Conservation (phyloP, 2,113 vertebrate species). For the Tor tambroides region DNA sequence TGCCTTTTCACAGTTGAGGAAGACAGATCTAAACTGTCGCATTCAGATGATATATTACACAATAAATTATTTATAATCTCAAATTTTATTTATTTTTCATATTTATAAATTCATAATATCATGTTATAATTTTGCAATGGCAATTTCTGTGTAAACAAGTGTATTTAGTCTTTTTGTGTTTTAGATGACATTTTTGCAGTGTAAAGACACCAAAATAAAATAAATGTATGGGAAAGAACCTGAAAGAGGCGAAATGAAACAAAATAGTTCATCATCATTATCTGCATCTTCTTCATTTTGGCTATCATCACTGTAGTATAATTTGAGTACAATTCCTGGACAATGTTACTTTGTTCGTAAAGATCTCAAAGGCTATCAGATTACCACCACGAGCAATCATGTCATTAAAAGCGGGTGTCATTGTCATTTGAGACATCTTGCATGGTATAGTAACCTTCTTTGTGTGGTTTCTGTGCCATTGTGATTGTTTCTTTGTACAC, state of each 20-base stretch:
- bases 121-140: neutral
- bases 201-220: neutral
- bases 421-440: slow-evolving; percentile 41
- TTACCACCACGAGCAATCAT: slow-evolving; percentile 43
- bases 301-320: slow-evolving; percentile 18
- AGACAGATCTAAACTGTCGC: neutral
- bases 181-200: neutral
- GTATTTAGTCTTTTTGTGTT: neutral
- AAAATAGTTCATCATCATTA: neutral
- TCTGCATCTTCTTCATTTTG: slow-evolving; percentile 30
- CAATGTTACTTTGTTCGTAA: slow-evolving; percentile 40
- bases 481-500: neutral
- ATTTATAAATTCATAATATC: neutral
- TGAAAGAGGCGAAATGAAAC: neutral
- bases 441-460: slow-evolving; percentile 26
- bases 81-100: neutral
- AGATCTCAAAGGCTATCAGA: slow-evolving; percentile 29
- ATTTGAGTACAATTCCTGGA: slow-evolving; percentile 4
- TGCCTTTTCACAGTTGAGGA: neutral
- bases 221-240: neutral
- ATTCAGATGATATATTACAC: neutral
- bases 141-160: neutral
- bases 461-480: slow-evolving; percentile 29
- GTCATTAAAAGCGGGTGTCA: slow-evolving; percentile 34
- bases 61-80: too few relatives aligned